Conservation (phyloP, 2,797 vertebrate genomes). For the Rhabdomys pumilio region DNA sequence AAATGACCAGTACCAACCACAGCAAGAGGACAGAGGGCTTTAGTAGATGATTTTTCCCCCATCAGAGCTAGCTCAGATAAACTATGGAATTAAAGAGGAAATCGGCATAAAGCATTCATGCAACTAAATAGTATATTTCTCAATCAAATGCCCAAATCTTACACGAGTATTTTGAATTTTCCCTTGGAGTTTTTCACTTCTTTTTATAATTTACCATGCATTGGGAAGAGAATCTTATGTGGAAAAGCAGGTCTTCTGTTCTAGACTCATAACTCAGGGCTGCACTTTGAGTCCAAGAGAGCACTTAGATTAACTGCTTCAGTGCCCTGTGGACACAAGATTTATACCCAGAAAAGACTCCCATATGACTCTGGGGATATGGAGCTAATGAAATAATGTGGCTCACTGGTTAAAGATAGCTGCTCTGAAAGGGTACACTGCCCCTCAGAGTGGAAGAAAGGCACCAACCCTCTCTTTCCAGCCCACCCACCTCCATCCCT, state of each 20-base stretch:
- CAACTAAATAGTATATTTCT: neutral
- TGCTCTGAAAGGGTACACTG: constrained; percentile 55
- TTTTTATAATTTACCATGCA: constrained; percentile 8
- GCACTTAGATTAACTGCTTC: constrained; percentile 73
- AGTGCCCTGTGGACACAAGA: constrained; percentile 50
- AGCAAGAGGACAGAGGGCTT: neutral
- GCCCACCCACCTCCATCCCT: neutral
- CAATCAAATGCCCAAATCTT: neutral
- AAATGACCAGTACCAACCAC: constrained; percentile 62
- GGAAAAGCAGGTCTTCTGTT: neutral
- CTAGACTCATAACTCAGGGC: neutral
- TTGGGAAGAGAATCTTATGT: constrained; percentile 18
- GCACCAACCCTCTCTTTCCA: neutral
- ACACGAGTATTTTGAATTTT: constrained; percentile 27
- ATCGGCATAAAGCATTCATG: neutral
- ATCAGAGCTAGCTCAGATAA: neutral
- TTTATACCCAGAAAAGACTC: constrained; percentile 75
- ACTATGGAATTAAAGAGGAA: constrained; percentile 8
- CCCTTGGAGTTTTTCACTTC: constrained; percentile 61
- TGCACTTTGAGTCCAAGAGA: constrained; percentile 64
- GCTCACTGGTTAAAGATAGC: constrained; percentile 69
- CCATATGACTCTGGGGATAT: constrained; percentile 68
- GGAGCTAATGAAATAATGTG: constrained; percentile 73
- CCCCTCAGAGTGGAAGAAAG: constrained; percentile 29
- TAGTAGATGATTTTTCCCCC: neutral